A percentile compares a stretch with the other conserved stretches of the same genome.
These are phyloP conservation scores for Vesta saturnalis DNA, from an alignment of 2,888 invertebrate genomes.

Conservation along the genomic window DNA sequence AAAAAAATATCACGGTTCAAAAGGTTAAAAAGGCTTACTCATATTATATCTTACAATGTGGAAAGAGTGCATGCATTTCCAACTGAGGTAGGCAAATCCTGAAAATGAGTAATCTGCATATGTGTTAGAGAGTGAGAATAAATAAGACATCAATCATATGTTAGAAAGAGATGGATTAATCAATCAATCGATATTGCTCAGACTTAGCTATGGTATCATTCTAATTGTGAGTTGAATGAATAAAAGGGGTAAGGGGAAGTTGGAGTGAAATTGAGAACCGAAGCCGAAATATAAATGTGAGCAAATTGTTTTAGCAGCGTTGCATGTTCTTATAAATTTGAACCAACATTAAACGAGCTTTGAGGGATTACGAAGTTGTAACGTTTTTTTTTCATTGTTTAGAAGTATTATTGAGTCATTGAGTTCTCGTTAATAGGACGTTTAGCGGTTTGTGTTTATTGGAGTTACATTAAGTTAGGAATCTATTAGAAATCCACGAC, in stretches of 20 bases:
- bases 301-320: slow-evolving; percentile 37
- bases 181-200: slow-evolving; percentile 62
- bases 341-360: background rate
- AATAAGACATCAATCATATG: slow-evolving; percentile 55
- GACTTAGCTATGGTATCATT: slow-evolving; percentile 60
- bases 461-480: too few relatives aligned
- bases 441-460: too few relatives aligned
- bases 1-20: slow-evolving; percentile 29
- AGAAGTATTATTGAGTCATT: too few relatives aligned
- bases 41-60: slow-evolving; percentile 38
- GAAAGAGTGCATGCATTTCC: slow-evolving; percentile 32
- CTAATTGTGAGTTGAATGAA: slow-evolving; percentile 56
- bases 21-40: slow-evolving; percentile 30
- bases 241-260: slow-evolving; percentile 29
- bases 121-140: slow-evolving; percentile 55
- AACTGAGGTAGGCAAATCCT: slow-evolving; percentile 42
- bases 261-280: slow-evolving; percentile 35
- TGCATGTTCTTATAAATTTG: slow-evolving; percentile 30
- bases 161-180: slow-evolving; percentile 46
- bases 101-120: slow-evolving; percentile 55
- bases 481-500: too few relatives aligned
- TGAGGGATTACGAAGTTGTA: background rate
- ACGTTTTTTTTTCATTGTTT: too few relatives aligned
- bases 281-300: slow-evolving; percentile 42
- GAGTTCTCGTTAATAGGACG: too few relatives aligned